Percentiles rank a stretch among this genome's conserved stretches.
Conservation (phyloP, 2,888 invertebrate species). For the Epistrophe eligans region DNA sequence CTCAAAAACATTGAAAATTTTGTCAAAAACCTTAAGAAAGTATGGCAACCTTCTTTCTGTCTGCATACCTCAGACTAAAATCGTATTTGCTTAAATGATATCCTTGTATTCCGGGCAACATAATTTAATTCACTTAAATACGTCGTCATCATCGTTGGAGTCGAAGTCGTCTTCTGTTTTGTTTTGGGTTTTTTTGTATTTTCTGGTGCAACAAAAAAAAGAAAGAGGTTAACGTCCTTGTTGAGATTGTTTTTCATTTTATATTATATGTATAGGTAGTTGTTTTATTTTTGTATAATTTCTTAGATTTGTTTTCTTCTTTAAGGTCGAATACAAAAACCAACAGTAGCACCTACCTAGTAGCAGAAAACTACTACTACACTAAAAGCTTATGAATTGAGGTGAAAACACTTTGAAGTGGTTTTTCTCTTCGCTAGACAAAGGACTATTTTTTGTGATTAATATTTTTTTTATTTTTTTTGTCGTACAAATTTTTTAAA, state of each 20-base stretch:
- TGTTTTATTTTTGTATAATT: neutral
- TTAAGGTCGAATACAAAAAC: conserved; percentile 45
- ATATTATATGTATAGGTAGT: neutral
- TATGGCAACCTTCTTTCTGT: neutral
- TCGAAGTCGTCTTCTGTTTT: conserved; percentile 46
- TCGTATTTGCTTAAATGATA: conserved; percentile 68
- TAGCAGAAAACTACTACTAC: neutral
- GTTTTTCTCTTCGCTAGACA: conserved; percentile 39
- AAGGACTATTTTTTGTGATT: conserved; percentile 10
- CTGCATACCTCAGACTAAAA: conserved; percentile 53
- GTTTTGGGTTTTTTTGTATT: conserved; percentile 22
- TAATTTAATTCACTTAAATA: conserved; percentile 73
- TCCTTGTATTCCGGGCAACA: conserved; percentile 53
- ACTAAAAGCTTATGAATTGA: conserved; percentile 63
- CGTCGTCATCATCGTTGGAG: neutral
- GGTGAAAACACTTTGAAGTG: conserved; percentile 73
- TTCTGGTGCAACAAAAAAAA: conserved; percentile 25
- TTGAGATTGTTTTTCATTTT: conserved; percentile 12
- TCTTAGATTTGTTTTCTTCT: neutral
- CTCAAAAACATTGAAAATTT: neutral
- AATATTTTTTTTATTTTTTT: neutral
- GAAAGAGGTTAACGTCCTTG: conserved; percentile 68
- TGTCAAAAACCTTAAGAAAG: neutral
- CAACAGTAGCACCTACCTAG: neutral
- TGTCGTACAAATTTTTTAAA: neutral